Evolutionary conservation across 2,113 vertebrate species (phyloP).

Genomic region (Tragelaphus strepsiceros): DNA sequence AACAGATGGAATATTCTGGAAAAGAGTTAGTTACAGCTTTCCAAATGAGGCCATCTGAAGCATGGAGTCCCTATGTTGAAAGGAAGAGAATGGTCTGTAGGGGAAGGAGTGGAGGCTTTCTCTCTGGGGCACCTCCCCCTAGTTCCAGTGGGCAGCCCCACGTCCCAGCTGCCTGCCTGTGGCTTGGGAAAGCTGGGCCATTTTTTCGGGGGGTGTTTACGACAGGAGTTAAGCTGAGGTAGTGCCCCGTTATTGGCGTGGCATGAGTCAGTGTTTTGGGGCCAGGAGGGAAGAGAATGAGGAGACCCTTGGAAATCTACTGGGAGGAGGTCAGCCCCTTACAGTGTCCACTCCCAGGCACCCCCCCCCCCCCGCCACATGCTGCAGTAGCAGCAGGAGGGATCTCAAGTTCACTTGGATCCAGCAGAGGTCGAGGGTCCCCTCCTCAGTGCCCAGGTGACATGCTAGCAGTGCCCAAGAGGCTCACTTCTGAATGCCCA

Average conservation of each 20-base stretch:
- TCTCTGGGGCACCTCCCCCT: accelerated
- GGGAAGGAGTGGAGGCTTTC: background rate
- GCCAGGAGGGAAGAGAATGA: background rate
- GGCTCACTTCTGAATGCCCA: background rate
- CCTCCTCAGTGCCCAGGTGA: background rate
- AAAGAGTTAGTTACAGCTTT: background rate
- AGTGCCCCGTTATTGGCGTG: accelerated
- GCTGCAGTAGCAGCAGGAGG: accelerated
- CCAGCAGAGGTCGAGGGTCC: background rate
- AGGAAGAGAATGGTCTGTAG: background rate
- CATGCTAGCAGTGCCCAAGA: accelerated
- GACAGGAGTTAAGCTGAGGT: background rate
- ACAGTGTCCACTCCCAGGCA: background rate
- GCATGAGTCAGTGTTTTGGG: background rate
- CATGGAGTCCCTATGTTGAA: background rate
- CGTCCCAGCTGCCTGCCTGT: background rate
- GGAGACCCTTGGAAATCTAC: accelerated
- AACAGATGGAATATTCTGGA: background rate
- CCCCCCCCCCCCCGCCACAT: accelerated
- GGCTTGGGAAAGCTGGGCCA: accelerated
- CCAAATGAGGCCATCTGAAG: background rate
- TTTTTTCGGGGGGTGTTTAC: too few relatives aligned
- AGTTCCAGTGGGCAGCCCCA: accelerated
- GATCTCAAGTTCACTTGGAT: background rate
- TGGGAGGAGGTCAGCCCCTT: accelerated